A percentile compares a stretch with the other conserved stretches of the same genome.
Conservation (phyloP, 2,113 vertebrate species). For the Athene cunicularia region DNA sequence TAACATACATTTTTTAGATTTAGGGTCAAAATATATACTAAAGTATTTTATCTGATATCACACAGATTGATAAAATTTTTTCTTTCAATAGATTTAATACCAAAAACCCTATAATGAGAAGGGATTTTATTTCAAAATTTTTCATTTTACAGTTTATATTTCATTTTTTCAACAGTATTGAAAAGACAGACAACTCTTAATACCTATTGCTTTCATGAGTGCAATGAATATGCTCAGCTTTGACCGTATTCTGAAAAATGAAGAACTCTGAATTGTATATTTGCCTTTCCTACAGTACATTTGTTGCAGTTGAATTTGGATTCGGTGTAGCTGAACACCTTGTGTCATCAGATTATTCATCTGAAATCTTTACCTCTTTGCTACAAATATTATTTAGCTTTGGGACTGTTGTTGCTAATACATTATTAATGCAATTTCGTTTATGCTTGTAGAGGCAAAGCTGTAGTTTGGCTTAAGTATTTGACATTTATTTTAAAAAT, state of each 20-base stretch:
- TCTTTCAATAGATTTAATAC: neutral
- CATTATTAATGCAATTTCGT: neutral
- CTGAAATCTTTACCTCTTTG: neutral
- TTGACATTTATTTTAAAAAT: conserved; percentile 4
- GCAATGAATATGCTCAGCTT: neutral
- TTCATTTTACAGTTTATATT: neutral
- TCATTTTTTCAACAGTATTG: neutral
- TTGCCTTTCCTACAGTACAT: neutral
- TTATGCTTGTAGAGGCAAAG: neutral
- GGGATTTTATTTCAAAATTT: neutral
- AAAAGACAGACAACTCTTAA: neutral
- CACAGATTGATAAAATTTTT: neutral
- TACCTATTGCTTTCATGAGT: neutral
- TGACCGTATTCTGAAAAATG: neutral
- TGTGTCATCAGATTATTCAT: neutral
- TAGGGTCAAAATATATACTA: neutral
- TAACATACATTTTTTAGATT: neutral
- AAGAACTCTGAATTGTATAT: neutral
- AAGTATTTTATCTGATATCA: neutral
- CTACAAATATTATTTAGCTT: neutral
- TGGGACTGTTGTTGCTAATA: neutral
- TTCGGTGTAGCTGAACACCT: neutral
- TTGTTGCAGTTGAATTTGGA: neutral
- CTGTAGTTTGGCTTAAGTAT: neutral
- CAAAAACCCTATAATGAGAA: neutral